Evolutionary conservation across 2,888 invertebrate genomes (phyloP).

Genomic region (Odontocerum albicorne): DNA sequence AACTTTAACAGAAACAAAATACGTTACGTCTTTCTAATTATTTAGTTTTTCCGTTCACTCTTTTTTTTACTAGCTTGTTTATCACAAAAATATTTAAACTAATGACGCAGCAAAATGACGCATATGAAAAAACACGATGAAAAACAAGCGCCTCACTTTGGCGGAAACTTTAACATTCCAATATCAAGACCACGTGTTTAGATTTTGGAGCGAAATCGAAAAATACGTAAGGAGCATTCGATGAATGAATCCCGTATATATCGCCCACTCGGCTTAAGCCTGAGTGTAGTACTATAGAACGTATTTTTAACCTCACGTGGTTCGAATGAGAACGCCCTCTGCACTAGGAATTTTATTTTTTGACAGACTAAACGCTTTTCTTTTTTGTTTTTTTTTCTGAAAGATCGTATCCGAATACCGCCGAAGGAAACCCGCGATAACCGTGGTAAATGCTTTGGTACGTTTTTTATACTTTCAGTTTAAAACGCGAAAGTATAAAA

Average conservation of each 20-base stretch:
- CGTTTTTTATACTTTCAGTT: too few relatives aligned
- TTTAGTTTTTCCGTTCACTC: background rate
- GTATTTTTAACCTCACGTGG: conserved; percentile 27
- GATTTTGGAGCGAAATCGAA: conserved; percentile 21
- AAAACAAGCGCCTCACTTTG: conserved; percentile 19
- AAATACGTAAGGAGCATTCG: conserved; percentile 8
- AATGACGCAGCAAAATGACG: conserved; percentile 16
- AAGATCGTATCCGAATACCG: background rate
- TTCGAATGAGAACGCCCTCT: conserved; percentile 19
- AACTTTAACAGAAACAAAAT: too few relatives aligned
- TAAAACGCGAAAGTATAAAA: background rate
- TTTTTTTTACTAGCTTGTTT: background rate
- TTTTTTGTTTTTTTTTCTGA: background rate
- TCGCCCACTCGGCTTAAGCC: conserved; percentile 5
- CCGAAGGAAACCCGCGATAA: too few relatives aligned
- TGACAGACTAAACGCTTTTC: background rate
- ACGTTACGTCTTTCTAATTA: too few relatives aligned
- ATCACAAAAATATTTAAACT: conserved; percentile 6
- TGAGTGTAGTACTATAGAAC: background rate
- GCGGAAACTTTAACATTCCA: conserved; percentile 32
- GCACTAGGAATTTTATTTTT: background rate
- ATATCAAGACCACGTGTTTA: conserved; percentile 22
- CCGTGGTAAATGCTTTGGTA: too few relatives aligned
- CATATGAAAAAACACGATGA: conserved; percentile 5
- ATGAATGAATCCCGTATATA: conserved; percentile 21